Base-by-base conservation (phyloP, 2,888 invertebrate genomes). In the Lochmaea capreae region DNA sequence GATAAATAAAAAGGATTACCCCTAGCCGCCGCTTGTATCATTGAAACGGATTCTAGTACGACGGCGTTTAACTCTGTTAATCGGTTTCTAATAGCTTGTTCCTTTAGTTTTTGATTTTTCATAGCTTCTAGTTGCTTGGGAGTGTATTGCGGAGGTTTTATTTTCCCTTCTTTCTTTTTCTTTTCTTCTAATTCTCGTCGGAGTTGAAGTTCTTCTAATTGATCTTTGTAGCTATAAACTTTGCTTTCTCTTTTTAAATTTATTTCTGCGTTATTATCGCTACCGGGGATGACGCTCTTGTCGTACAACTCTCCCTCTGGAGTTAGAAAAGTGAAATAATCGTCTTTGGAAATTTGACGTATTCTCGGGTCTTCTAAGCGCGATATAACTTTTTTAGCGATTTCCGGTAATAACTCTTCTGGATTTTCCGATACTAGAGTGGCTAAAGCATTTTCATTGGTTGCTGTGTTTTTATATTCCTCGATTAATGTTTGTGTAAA, bases 231-330 rank as follows among this genome's bases (percentile, higher is more conserved):
- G 76, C 97, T 97, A 87, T 99, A 99, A 2, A 94, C 95, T 88
- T 98, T 98, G 86, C 97, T 98, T 86, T 99, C 99, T 16, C 98
- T 91, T 87, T 96, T 97, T 86, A 98, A 90, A 82, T 98, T 97
- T 89, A 92, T 92, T 65, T 87, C 86, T 67, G 87, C 87, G 72
- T 87, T 87, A 70, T 88, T 89, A 73, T 65, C 75, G 71, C 85
- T 88, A 87, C 88, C 91, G 18, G 94, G 93, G 67, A 95, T 87
- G 0, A 94, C 92, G 79, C 92, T 93, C 88, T 95, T 97, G 87
- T 99, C 97, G 85, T 94, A 98, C 0, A 99, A 89, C 83, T 96
- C 95, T 3, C 96, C 97, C 71, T 96, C 95, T 0, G 97, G 96
- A 33, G 94, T 96, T 78, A 94, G 89, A 87, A 89, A 96, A 4